Base-by-base conservation (phyloP, 2,888 invertebrate genomes). In the Leptura quadrifasciata region DNA sequence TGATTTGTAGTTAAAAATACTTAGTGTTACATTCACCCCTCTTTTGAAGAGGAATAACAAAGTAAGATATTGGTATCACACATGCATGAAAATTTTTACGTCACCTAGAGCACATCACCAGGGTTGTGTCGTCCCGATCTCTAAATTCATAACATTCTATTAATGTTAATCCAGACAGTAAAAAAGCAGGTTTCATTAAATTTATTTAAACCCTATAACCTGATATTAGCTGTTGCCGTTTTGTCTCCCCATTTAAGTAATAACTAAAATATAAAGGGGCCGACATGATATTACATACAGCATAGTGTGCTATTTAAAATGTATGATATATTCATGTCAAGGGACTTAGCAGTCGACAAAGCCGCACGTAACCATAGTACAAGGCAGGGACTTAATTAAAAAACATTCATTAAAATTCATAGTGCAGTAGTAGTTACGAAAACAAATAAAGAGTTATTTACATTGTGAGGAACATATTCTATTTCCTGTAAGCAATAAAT, bases 241-340 rank as follows among this genome's bases (percentile, higher is more conserved):
- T 24, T 52, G 24, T 52, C 65, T 47, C 24, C 5, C 17, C 17
- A 65, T 65, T 65, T 21, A 65, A 65, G 52, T 65, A 52, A 24
- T n/a, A 24, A 35, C 15, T 47, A 15, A 52, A 52, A 65, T 21
- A 65, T 12, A 65, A 52, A 21, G 65, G 52, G 65, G 65, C 52
- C 65, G 52, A 8, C 52, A 15, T 35, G 17, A 64, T 52, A 24
- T 65, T 65, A 47, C 8, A 27, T 10, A n/a, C 65, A 15, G 52
- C 52, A 65, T 47, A 52, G 35, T 18, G 31, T 2, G 39, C 52
- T 21, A 65, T 64, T 64, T 65, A 65, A 65, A 65, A 65, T 65
- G 24, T 52, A 47, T 65, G 24, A 47, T 24, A 21, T 24, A 65
- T 65, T 12, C 20, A 39, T 63, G 39, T 52, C 65, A 65, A 52